Conservation (phyloP, 2,888 invertebrate species). For the Patella caerulea region DNA sequence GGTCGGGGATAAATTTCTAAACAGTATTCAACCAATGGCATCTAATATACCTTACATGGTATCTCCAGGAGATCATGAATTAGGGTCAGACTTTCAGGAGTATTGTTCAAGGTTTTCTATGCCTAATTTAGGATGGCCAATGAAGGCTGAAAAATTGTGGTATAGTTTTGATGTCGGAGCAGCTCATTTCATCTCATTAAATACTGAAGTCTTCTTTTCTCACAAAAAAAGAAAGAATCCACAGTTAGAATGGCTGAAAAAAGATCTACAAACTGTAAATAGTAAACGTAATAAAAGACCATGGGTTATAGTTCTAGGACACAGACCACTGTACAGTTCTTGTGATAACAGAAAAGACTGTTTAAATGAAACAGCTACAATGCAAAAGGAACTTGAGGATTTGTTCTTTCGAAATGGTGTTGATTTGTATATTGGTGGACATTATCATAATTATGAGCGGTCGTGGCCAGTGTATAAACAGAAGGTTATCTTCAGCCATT, state of each 20-base stretch:
- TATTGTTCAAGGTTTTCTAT: constrained; percentile 62
- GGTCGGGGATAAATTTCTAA: constrained; percentile 63
- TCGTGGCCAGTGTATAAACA: constrained; percentile 62
- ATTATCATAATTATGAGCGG: constrained; percentile 64
- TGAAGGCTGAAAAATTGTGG: constrained; percentile 64
- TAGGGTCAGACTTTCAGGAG: constrained; percentile 46
- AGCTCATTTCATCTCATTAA: constrained; percentile 61
- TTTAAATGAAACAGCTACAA: constrained; percentile 51
- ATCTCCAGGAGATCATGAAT: constrained; percentile 62
- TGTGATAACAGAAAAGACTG: constrained; percentile 56
- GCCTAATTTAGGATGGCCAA: constrained; percentile 62
- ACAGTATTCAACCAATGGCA: constrained; percentile 60
- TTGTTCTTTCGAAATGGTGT: constrained; percentile 61
- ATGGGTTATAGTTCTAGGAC: constrained; percentile 70
- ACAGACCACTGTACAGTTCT: constrained; percentile 69
- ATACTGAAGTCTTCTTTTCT: constrained; percentile 55
- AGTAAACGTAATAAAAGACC: constrained; percentile 49
- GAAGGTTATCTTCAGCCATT: constrained; percentile 48
- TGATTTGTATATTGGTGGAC: constrained; percentile 61
- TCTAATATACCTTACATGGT: constrained; percentile 66
- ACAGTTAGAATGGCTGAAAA: constrained; percentile 57
- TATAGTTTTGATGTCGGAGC: constrained; percentile 67
- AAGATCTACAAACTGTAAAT: constrained; percentile 58
- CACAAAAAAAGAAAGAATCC: constrained; percentile 77
- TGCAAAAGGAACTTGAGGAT: constrained; percentile 55